Evolutionary conservation across 2,113 vertebrate species (phyloP), one percentile per base, ranked within the genome.

Genomic region (Poeciliopsis occidentalis): DNA sequence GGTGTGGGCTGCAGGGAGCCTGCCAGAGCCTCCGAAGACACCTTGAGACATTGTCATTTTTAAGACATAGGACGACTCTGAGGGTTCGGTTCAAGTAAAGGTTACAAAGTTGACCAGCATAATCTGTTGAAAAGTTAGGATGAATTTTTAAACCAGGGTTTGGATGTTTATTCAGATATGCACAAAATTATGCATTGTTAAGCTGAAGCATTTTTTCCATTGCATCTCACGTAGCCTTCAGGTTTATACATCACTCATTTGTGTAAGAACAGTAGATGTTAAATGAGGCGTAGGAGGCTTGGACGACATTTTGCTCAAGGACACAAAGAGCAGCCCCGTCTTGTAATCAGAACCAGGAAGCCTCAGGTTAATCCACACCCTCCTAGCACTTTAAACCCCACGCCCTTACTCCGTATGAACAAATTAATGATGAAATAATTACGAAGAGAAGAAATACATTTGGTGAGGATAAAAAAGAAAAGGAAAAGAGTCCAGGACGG

Each of bases 171-270:
- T 65, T 27, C 27, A 86, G 75, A 90, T 88, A 85, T 89, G 75
- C 79, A 81, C 88, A 82, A 75, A 70, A 76, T 17, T 76, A 78
- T 79, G 76, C 2, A 79, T 91, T 90, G 92, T 87, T 82, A 79
- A 81, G 89, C 81, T 71, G 83, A 76, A 79, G 75, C 71, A 80
- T 64, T 79, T 89, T 87, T 88, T 87, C 86, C 85, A 89, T 84
- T 83, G 83, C 78, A 69, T 81, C 85, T 78, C 84, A 73, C 91
- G 91, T 84, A 89, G 79, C 89, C 88, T 73, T 82, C 78, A 76
- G 92, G 91, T 92, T 94, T 92, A 94, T 94, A 92, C 78, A 87
- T 94, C 86, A 94, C 92, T 80, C 34, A 94, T 94, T 93, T 89
- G 73, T 81, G 82, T 81, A 83, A 62, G 86, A 88, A 88, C 85